Percentiles rank a stretch among this genome's conserved stretches.
These are phyloP conservation scores for Psilopogon haemacephalus DNA, from an alignment of 2,113 vertebrate genomes.

Conservation along the genomic window DNA sequence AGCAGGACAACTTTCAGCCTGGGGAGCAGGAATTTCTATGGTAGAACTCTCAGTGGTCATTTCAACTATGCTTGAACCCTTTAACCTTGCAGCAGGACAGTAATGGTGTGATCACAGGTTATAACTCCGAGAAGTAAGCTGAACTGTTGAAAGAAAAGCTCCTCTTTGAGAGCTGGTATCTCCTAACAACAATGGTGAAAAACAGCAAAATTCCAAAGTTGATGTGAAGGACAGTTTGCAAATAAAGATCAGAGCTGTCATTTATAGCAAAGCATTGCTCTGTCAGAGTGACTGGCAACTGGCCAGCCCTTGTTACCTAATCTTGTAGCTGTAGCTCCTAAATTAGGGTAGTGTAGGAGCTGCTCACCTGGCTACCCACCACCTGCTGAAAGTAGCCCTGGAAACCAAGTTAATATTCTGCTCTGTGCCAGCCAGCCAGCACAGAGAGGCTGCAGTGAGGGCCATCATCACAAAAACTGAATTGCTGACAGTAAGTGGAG, in stretches of 20 bases:
- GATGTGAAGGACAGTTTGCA: not conserved
- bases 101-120: not conserved
- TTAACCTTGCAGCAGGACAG: not conserved
- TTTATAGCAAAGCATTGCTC: rapidly evolving
- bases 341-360: not conserved
- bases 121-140: not conserved
- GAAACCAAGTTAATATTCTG: not conserved
- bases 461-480: not conserved
- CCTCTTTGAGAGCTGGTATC: not conserved
- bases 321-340: not conserved
- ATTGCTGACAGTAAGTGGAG: not conserved
- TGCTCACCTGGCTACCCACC: not conserved
- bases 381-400: not conserved
- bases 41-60: not conserved
- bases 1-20: not conserved
- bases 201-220: not conserved
- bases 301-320: not conserved
- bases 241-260: not conserved
- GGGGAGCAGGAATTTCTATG: not conserved
- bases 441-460: not conserved
- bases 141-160: not conserved
- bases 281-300: not conserved
- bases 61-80: not conserved
- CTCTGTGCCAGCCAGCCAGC: not conserved
- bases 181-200: not conserved